Base-by-base conservation (phyloP, 2,888 invertebrate species). In the Chirona hameri region DNA sequence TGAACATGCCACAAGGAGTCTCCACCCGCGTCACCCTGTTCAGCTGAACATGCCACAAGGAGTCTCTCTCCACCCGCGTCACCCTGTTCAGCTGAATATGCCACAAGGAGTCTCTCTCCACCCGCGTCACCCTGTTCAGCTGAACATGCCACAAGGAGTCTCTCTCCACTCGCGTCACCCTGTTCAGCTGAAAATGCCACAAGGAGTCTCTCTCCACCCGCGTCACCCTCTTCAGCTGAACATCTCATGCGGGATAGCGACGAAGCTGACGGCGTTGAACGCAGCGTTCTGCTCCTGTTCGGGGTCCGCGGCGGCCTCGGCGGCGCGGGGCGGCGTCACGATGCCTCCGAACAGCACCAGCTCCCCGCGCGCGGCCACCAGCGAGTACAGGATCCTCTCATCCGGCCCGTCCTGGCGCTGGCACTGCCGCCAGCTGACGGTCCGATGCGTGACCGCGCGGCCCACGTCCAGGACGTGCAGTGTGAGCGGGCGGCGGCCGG, bases 281-380 rank as follows among this genome's bases (percentile, higher is more conserved):
- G 46, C 76, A 31, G 31, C 29, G 46, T 76, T 76, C 39, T 39
- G 72, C 7, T 76, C 76, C 18, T n/a, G 65, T 7, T 24, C 65
- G 10, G 65, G n/a, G 65, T 65, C 65, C 10, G 72, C 29, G 46
- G 27, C 76, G 21, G 24, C 9, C 10, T 46, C 76, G 24, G 27
- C 24, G 24, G 39, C 21, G 76, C 46, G 39, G 21, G 76, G 76
- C 76, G 76, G 76, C 9, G 76, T 39, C 10, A 76, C 76, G 46
- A 76, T 76, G 9, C 98, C 98, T n/a, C 98, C 98, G 90, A 98
- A 98, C 91, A 98, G 93, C 82, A 98, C 93, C 52, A 98, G 89
- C 90, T 98, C 98, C 21, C 95, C 95, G 87, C 95, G 93, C 24
- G 97, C 98, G 85, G 93, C 92, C 10, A 96, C 93, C 86, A 98